These are phyloP conservation scores for Beaufortia kweichowensis DNA, from an alignment of 2,113 vertebrate species.

Conservation along the genomic window DNA sequence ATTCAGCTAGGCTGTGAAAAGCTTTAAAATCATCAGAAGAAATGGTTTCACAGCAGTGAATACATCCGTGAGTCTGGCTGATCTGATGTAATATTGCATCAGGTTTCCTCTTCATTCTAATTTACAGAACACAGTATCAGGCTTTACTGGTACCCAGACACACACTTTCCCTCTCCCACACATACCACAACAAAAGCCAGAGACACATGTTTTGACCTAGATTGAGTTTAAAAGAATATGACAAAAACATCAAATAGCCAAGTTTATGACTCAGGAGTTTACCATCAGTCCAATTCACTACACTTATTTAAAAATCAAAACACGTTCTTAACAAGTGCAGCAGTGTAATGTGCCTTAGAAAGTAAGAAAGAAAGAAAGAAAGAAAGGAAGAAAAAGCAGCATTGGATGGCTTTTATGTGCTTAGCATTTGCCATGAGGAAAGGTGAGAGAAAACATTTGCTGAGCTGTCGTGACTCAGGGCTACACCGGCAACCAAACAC, in stretches of 20 bases:
- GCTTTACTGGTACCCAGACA: not conserved
- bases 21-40: not conserved
- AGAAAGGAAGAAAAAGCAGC: not conserved
- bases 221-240: not conserved
- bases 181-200: not conserved
- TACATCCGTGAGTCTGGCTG: not conserved
- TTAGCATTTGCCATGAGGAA: not conserved
- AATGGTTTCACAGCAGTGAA: not conserved
- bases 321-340: slow-evolving; percentile 18
- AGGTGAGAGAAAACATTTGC: slow-evolving; percentile 7
- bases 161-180: not conserved
- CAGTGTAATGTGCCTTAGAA: slow-evolving; percentile 63
- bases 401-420: not conserved
- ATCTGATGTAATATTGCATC: slow-evolving; percentile 46
- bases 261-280: not conserved
- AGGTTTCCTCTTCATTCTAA: slow-evolving; percentile 4
- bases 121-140: slow-evolving; percentile 40
- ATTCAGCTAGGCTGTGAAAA: not conserved
- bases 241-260: not conserved
- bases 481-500: not conserved
- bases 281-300: not conserved
- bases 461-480: slow-evolving; percentile 42
- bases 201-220: slow-evolving; percentile 12
- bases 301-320: slow-evolving; percentile 31
- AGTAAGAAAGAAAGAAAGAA: slow-evolving; percentile 67